A percentile compares a stretch with the other conserved stretches of the same genome.
Conservation (phyloP, 2,797 vertebrate species). For the Coregonus suidteri region DNA sequence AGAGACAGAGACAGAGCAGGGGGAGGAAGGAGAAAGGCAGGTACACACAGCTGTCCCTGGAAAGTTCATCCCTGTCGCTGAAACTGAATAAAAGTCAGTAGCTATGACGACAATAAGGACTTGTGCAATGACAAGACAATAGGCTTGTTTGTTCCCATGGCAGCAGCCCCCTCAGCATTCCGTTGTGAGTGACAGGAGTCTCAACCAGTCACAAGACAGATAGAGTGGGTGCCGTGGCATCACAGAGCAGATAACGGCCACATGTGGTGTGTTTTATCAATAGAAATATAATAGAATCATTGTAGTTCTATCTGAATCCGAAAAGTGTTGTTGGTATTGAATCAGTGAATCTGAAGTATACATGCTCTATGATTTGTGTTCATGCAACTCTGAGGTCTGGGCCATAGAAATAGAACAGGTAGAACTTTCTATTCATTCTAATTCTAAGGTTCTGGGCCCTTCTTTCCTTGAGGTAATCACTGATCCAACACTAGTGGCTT, state of each 20-base stretch:
- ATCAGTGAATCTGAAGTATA: conserved; percentile 36
- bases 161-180: conserved; percentile 44
- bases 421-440: no score
- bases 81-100: conserved; percentile 61
- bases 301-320: conserved; percentile 14
- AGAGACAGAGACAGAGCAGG: not conserved
- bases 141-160: conserved; percentile 42
- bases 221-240: conserved; percentile 39
- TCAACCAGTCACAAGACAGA: conserved; percentile 31
- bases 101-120: conserved; percentile 47
- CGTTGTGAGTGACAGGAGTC: conserved; percentile 13
- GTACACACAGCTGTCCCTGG: conserved; percentile 38
- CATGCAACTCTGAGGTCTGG: not conserved
- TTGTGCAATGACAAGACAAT: conserved; percentile 44
- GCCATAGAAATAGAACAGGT: no score
- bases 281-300: no score
- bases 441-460: not conserved
- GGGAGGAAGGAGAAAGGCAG: conserved; percentile 8
- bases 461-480: conserved; percentile 43
- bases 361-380: conserved; percentile 66
- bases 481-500: conserved; percentile 50
- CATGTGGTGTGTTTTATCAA: conserved; percentile 17
- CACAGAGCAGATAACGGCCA: conserved; percentile 36
- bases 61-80: conserved; percentile 56
- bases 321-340: conserved; percentile 37